Evolutionary conservation across 1,140 invertebrate genomes (phyloP).

Genomic region (Bombus consobrinus): DNA sequence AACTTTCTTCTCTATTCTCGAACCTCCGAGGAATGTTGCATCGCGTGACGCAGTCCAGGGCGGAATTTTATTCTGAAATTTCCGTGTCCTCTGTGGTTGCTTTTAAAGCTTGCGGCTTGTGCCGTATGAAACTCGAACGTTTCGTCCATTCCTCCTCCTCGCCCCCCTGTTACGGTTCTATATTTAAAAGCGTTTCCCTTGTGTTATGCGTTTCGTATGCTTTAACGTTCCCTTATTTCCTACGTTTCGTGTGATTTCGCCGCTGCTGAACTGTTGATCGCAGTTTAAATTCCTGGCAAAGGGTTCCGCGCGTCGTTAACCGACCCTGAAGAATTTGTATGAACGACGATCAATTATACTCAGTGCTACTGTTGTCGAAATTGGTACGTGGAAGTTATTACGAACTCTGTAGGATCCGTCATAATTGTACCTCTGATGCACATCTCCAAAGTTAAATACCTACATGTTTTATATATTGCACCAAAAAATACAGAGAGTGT

Average conservation of each 20-base stretch:
- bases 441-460: too few relatives aligned
- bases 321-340: not conserved
- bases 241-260: constrained; percentile 30
- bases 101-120: constrained; percentile 62
- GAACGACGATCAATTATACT: not conserved
- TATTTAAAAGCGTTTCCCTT: constrained; percentile 30
- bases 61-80: constrained; percentile 66
- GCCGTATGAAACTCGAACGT: constrained; percentile 55
- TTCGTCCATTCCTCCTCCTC: not conserved
- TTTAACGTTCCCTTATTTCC: constrained; percentile 11
- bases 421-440: not conserved
- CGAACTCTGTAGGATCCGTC: not conserved
- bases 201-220: constrained; percentile 40
- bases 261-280: constrained; percentile 27
- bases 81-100: constrained; percentile 61
- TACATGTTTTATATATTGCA: too few relatives aligned
- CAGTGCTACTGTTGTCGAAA: not conserved
- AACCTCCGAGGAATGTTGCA: constrained; percentile 62
- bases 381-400: not conserved
- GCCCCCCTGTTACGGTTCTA: constrained; percentile 20
- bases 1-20: constrained; percentile 56
- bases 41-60: constrained; percentile 57
- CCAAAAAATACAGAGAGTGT: too few relatives aligned
- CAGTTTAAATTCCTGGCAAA: constrained; percentile 10
- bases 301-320: not conserved